A percentile compares a stretch with the other conserved stretches of the same genome.
phyloP scores from a whole-genome alignment of 2,797 vertebrate genomes.

The Mycteria americana region DNA sequence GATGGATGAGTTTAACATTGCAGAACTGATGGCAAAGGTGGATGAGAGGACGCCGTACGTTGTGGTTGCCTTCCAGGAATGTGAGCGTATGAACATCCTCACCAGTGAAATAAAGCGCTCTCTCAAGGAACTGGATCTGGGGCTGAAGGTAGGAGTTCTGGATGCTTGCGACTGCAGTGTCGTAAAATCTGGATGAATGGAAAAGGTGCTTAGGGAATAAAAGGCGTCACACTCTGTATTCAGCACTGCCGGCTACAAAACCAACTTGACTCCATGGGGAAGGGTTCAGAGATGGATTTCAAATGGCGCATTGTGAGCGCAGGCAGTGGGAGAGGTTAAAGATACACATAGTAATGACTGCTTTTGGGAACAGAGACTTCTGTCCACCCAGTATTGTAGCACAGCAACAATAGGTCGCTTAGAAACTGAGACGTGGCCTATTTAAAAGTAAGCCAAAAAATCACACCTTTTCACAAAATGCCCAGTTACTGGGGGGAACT shows the following conservation, averaged over 20 bases:
- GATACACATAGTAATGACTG: neutral
- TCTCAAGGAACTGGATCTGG: slow-evolving; percentile 83
- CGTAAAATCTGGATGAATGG: neutral
- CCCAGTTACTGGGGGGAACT: neutral
- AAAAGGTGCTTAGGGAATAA: neutral
- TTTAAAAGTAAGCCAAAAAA: neutral
- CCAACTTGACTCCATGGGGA: neutral
- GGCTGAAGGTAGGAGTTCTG: slow-evolving; percentile 83
- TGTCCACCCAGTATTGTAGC: neutral
- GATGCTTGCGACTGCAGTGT: rapidly evolving
- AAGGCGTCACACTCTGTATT: neutral
- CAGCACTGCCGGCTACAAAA: neutral
- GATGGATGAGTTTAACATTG: slow-evolving; percentile 87
- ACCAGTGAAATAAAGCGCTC: slow-evolving; percentile 85
- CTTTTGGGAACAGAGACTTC: neutral
- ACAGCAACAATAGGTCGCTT: neutral
- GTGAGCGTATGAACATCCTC: slow-evolving; percentile 90
- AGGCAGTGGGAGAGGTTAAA: neutral
- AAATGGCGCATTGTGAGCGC: rapidly evolving
- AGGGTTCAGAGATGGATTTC: neutral
- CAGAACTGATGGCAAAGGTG: slow-evolving; percentile 83
- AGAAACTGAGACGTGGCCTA: neutral
- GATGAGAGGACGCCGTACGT: slow-evolving; percentile 89
- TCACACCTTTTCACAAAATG: neutral
- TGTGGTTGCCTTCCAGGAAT: slow-evolving; percentile 92